Evolutionary conservation across 2,888 invertebrate genomes (phyloP), one percentile per base, ranked within the genome.

Genomic region (Pollenia angustigena): DNA sequence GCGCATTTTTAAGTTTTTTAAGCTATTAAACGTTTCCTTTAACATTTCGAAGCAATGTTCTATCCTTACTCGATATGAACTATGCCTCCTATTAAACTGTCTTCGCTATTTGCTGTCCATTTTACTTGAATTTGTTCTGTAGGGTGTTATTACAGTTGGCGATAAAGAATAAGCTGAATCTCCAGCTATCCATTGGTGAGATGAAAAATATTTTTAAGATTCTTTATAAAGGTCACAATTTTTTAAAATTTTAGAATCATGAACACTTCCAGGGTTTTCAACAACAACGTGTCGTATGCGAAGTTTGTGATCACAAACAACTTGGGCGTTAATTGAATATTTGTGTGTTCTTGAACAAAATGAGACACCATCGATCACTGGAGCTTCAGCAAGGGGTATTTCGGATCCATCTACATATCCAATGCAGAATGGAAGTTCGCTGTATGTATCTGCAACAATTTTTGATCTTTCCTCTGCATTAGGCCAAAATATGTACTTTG

Each of bases 291-390:
- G 62, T 4, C 81, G 46, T 16, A 72, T 62, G 14, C 48, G 14
- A 10, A 68, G 52, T 58, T 18, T 79, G 23, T 68, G 42, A 68
- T 79, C 68, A 46, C 79, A 79, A 52, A 54, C n/a, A 10, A 68
- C 14, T 66, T 78, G 78, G 16, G 12, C 72, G 72, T 81, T 81
- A 12, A 81, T 48, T 3, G 81, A 62, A 16, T 72, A 71, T 52
- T 52, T 48, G 23, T 62, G 60, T 11, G 23, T 54, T 40, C 54
- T 16, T 2, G 48, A 64, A 78, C 66, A 78, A 52, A 23, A 78
- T 1, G 4, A 12, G 8, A 68, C 23, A 7, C n/a, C 32, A 52
- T 48, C 32, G 12, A 52, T 42, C 2, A 64, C 52, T 48, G 66
- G 62, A 42, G 52, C 12, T 50, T 64, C 66, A n/a, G 62, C 42